Conservation (phyloP, 1,140 invertebrate species). For the Ectropis grisescens region DNA sequence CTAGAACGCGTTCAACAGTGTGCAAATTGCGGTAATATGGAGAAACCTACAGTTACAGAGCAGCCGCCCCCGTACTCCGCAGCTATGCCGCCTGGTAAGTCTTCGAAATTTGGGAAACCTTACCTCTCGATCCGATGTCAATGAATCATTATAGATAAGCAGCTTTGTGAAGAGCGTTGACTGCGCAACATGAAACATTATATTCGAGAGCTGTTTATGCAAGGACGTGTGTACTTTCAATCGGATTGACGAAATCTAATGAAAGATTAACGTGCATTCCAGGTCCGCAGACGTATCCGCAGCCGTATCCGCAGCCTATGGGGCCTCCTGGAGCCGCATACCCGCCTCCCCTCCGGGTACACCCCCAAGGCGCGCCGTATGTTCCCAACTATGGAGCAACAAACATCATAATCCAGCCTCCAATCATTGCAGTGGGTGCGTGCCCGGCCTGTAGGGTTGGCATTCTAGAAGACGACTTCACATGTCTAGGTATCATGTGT, state of each 20-base stretch:
- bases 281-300: conserved; percentile 6
- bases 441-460: conserved; percentile 89
- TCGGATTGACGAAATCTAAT: conserved; percentile 1
- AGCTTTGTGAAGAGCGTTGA: not conserved
- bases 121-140: conserved; percentile 7
- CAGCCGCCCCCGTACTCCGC: conserved; percentile 49
- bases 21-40: too few relatives aligned
- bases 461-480: conserved; percentile 87
- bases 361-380: conserved; percentile 33
- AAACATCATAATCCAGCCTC: conserved; percentile 56
- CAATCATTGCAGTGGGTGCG: conserved; percentile 74
- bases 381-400: conserved; percentile 68
- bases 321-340: conserved; percentile 22
- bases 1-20: too few relatives aligned
- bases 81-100: conserved; percentile 30
- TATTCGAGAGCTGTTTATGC: too few relatives aligned
- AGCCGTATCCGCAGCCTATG: conserved; percentile 11
- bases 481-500: conserved; percentile 84
- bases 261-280: conserved; percentile 11
- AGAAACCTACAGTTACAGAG: conserved; percentile 47
- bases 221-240: not conserved
- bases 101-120: conserved; percentile 10
- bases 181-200: too few relatives aligned
- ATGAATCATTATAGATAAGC: conserved; percentile 32
- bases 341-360: conserved; percentile 40